Conservation (phyloP, 2,888 invertebrate species). For the Scaeva pyrastri region DNA sequence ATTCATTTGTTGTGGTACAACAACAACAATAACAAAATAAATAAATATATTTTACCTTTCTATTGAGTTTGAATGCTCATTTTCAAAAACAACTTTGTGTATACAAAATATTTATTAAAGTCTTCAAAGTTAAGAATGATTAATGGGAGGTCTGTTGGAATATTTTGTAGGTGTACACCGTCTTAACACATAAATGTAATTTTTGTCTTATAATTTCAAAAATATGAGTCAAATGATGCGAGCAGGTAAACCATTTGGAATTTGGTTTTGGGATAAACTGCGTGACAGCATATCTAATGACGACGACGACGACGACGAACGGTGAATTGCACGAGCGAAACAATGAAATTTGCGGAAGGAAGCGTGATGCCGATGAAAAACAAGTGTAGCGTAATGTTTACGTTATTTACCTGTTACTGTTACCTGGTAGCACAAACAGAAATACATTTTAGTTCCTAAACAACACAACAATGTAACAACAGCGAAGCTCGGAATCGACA, state of each 20-base stretch:
- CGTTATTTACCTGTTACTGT: slow-evolving; percentile 18
- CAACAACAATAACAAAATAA: not conserved
- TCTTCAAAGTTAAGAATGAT: slow-evolving; percentile 22
- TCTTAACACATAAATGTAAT: too few relatives aligned
- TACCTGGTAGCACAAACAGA: slow-evolving; percentile 19
- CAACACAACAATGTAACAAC: not conserved
- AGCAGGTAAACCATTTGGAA: not conserved
- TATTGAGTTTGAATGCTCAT: not conserved
- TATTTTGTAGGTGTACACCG: not conserved
- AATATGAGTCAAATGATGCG: slow-evolving; percentile 7
- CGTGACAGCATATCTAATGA: slow-evolving; percentile 11
- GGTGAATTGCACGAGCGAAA: slow-evolving; percentile 19
- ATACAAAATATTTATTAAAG: slow-evolving; percentile 22
- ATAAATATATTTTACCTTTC: slow-evolving; percentile 1
- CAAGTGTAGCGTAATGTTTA: slow-evolving; percentile 26
- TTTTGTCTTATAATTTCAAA: not conserved
- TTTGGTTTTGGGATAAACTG: slow-evolving; percentile 9
- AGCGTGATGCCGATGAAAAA: not conserved
- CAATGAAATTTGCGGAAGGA: slow-evolving; percentile 54
- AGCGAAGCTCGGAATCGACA: not conserved
- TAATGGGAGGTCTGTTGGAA: not conserved
- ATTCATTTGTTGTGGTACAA: not conserved
- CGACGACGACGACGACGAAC: not conserved
- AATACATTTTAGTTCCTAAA: not conserved
- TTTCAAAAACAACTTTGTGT: slow-evolving; percentile 3